Evolutionary conservation across 2,888 invertebrate genomes (phyloP).

Genomic region (Lasiommata megera): DNA sequence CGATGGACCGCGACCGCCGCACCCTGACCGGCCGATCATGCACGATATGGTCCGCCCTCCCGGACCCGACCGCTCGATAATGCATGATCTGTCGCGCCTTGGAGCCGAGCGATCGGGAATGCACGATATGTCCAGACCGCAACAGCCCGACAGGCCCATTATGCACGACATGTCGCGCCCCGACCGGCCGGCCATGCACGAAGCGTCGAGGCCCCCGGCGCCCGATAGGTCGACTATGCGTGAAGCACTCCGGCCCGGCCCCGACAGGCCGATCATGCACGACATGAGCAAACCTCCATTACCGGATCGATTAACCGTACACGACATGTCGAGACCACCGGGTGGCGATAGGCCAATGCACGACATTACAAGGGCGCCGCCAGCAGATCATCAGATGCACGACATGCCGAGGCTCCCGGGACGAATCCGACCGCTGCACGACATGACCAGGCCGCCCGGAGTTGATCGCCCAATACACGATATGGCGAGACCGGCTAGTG

Average conservation of each 20-base stretch:
- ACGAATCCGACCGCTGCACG: slow-evolving; percentile 12
- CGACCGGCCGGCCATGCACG: slow-evolving; percentile 28
- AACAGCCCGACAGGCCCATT: slow-evolving; percentile 3
- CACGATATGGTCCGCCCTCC: slow-evolving; percentile 26
- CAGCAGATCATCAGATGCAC: slow-evolving; percentile 22
- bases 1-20: slow-evolving; percentile 14
- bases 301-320: slow-evolving; percentile 12
- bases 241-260: slow-evolving; percentile 18
- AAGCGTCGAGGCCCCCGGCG: slow-evolving; percentile 18
- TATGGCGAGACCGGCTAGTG: slow-evolving; percentile 10
- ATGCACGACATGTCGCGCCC: slow-evolving; percentile 20
- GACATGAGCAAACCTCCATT: slow-evolving; percentile 15
- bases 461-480: slow-evolving; percentile 12
- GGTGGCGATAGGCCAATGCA: background rate
- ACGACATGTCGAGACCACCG: slow-evolving; percentile 20
- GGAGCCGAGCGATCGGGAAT: slow-evolving; percentile 17
- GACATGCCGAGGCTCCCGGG: slow-evolving; percentile 18
- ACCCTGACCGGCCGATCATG: slow-evolving; percentile 2
- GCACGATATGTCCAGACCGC: slow-evolving; percentile 14
- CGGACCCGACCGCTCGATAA: slow-evolving; percentile 27
- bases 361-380: slow-evolving; percentile 16
- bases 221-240: slow-evolving; percentile 17
- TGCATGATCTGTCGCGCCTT: slow-evolving; percentile 32
- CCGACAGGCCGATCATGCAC: slow-evolving; percentile 13
- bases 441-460: background rate